phyloP scores from a whole-genome alignment of 2,888 invertebrate genomes.

The Lathronympha strigana region DNA sequence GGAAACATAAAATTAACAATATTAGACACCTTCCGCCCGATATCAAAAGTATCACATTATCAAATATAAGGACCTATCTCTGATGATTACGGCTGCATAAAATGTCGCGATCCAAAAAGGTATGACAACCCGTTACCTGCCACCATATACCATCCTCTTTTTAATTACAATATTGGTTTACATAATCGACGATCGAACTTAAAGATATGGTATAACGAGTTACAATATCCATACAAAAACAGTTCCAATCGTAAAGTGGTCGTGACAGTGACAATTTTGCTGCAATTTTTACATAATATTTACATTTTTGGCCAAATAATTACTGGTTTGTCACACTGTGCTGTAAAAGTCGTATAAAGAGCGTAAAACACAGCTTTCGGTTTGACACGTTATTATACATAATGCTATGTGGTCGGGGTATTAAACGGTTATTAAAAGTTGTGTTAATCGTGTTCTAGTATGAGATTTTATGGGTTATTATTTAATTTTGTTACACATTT shows the following conservation, averaged over 20 bases:
- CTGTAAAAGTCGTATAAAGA: conserved; percentile 53
- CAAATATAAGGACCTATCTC: conserved; percentile 1
- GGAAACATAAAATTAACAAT: not conserved
- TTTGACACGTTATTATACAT: conserved; percentile 51
- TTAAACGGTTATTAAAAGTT: conserved; percentile 17
- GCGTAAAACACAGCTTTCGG: conserved; percentile 48
- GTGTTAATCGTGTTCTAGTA: not conserved
- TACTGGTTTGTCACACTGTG: conserved; percentile 54
- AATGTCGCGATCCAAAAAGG: conserved; percentile 22
- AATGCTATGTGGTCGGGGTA: conserved; percentile 43
- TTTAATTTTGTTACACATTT: not conserved
- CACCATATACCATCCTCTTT: conserved; percentile 32
- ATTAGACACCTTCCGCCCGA: not conserved
- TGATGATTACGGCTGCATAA: conserved; percentile 12
- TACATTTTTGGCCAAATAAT: conserved; percentile 56
- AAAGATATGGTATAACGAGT: conserved; percentile 38
- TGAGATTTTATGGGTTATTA: conserved; percentile 8
- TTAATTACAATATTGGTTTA: conserved; percentile 42
- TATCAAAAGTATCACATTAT: conserved; percentile 2
- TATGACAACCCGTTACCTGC: conserved; percentile 23
- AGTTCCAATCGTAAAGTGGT: conserved; percentile 38
- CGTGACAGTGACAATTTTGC: conserved; percentile 39
- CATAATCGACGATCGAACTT: conserved; percentile 38
- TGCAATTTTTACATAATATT: conserved; percentile 50
- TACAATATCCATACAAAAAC: conserved; percentile 39